These are phyloP conservation scores for Lasioglossum lativentre DNA, from an alignment of 2,888 invertebrate species.

Conservation along the genomic window DNA sequence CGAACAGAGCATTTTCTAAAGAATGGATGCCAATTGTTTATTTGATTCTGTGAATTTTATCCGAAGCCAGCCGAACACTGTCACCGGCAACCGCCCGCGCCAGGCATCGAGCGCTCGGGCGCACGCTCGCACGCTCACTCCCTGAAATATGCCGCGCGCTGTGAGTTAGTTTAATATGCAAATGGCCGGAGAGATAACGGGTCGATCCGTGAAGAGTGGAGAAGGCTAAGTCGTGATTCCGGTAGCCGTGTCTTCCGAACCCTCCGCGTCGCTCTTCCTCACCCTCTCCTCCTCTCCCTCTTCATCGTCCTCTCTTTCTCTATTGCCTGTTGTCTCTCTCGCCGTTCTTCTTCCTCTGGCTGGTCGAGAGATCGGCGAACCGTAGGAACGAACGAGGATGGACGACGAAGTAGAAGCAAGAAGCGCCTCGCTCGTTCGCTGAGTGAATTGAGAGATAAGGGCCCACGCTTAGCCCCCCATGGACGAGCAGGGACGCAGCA, in stretches of 20 bases:
- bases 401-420: conserved; percentile 33
- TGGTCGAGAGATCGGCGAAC: conserved; percentile 17
- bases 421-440: conserved; percentile 68
- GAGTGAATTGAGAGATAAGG: conserved; percentile 83
- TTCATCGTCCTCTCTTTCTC: not conserved
- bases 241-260: conserved; percentile 82
- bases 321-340: not conserved
- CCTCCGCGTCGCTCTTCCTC: conserved; percentile 65
- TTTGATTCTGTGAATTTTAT: not conserved
- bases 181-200: conserved; percentile 82
- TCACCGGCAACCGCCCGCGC: conserved; percentile 26
- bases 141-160: conserved; percentile 81
- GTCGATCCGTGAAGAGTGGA: conserved; percentile 81
- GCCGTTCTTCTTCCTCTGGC: not conserved
- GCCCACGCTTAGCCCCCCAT: conserved; percentile 76
- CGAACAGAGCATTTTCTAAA: not conserved
- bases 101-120: not conserved
- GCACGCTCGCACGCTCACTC: conserved; percentile 36
- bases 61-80: not conserved
- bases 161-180: conserved; percentile 85
- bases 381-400: conserved; percentile 41
- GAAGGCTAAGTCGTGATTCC: conserved; percentile 84
- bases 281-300: conserved; percentile 13
- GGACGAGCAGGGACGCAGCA: conserved; percentile 72
- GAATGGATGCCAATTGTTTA: not conserved